Evolutionary conservation across 2,797 vertebrate species (phyloP).

Genomic region (Meda fulgida): DNA sequence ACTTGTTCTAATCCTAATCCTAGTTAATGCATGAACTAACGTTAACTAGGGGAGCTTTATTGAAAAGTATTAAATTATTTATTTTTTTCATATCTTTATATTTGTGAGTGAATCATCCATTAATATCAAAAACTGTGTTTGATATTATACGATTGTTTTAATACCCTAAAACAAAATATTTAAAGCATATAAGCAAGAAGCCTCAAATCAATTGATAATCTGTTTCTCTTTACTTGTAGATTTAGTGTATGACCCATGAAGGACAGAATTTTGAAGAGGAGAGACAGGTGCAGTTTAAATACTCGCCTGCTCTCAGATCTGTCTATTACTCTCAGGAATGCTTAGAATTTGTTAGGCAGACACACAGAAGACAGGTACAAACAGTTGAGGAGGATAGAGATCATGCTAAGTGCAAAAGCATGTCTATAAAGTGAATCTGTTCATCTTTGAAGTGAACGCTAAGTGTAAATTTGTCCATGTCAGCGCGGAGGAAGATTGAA

Average conservation of each 20-base stretch:
- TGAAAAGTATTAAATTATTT: neutral
- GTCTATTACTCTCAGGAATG: conserved; percentile 47
- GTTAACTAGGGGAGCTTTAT: neutral
- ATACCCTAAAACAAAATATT: neutral
- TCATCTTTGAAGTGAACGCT: conserved; percentile 52
- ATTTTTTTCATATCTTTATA: neutral
- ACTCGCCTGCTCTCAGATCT: conserved; percentile 42
- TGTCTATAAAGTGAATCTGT: conserved; percentile 47
- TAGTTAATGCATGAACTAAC: neutral
- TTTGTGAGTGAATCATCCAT: neutral
- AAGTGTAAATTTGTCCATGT: conserved; percentile 76
- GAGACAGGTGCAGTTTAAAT: conserved; percentile 60
- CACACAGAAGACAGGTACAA: conserved; percentile 50
- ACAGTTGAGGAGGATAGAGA: conserved; percentile 22
- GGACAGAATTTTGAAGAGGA: conserved; percentile 53
- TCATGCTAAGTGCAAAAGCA: conserved; percentile 48
- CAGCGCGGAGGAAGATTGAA: conserved; percentile 66
- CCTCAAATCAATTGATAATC: conserved; percentile 8
- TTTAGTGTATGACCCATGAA: conserved; percentile 28
- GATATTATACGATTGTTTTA: neutral
- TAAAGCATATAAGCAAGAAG: neutral
- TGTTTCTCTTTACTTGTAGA: conserved; percentile 26
- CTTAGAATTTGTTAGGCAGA: conserved; percentile 48
- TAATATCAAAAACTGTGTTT: neutral
- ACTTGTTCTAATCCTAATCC: too few species aligned